Evolutionary conservation across 2,888 invertebrate species (phyloP).

Genomic region (Eretmocerus hayati): DNA sequence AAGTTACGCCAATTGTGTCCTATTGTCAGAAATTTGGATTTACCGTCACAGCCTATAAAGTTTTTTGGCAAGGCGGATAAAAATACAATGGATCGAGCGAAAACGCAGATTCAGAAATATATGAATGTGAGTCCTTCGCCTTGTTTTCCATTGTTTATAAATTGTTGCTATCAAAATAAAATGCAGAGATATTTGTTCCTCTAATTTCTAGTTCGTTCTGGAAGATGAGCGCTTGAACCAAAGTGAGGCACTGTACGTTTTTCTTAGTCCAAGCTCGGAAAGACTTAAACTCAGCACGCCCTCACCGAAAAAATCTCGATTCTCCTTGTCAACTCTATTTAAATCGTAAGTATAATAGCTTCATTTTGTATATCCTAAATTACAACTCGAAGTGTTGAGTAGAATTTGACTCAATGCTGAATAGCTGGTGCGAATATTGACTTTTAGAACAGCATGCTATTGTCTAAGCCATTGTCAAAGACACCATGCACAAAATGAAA

Average conservation of each 20-base stretch:
- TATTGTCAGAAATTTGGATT: conserved; percentile 71
- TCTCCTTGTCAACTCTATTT: conserved; percentile 79
- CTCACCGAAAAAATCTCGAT: conserved; percentile 77
- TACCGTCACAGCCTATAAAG: conserved; percentile 76
- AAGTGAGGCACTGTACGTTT: conserved; percentile 83
- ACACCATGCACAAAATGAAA: no score
- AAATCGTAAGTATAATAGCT: conserved; percentile 59
- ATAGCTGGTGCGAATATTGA: no score
- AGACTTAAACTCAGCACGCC: conserved; percentile 73
- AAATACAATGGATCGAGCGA: conserved; percentile 74
- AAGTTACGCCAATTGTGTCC: conserved; percentile 76
- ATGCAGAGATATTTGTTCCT: conserved; percentile 6
- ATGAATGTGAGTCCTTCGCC: conserved; percentile 60
- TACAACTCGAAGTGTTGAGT: no score
- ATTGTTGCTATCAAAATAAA: background rate
- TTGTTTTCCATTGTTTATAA: conserved; percentile 8
- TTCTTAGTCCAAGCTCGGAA: conserved; percentile 87
- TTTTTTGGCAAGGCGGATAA: conserved; percentile 79
- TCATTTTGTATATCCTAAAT: no score
- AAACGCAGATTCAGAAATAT: conserved; percentile 76
- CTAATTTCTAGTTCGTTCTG: conserved; percentile 68
- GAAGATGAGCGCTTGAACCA: conserved; percentile 81
- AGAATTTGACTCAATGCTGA: no score
- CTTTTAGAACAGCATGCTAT: no score
- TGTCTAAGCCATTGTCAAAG: no score